phyloP scores from a whole-genome alignment of 2,888 invertebrate species.

The Odontocerum albicorne region DNA sequence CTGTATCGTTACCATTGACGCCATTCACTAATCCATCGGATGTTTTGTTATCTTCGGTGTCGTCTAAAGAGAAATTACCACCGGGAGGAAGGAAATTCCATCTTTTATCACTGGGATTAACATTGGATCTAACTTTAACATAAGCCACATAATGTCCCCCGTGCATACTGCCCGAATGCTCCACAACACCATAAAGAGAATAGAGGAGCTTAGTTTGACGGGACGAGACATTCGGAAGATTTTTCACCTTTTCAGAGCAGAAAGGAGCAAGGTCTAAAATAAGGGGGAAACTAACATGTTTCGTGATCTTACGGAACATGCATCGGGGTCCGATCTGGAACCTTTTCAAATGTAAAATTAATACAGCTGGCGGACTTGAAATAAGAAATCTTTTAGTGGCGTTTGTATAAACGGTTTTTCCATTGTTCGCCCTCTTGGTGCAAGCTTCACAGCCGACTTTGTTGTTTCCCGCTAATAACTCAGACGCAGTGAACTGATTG shows the following conservation, averaged over 20 bases:
- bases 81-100: conserved; percentile 73
- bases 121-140: conserved; percentile 78
- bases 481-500: conserved; percentile 88
- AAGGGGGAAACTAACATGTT: conserved; percentile 85
- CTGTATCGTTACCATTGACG: conserved; percentile 51
- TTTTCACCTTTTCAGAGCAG: conserved; percentile 70
- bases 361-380: conserved; percentile 87
- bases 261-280: conserved; percentile 88
- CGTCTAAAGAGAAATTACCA: conserved; percentile 55
- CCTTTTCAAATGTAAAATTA: conserved; percentile 93
- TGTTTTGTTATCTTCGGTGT: conserved; percentile 48
- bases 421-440: conserved; percentile 71
- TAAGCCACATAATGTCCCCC: conserved; percentile 90
- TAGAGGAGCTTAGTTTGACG: conserved; percentile 75
- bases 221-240: conserved; percentile 62
- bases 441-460: conserved; percentile 93
- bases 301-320: conserved; percentile 80
- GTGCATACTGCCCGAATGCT: conserved; percentile 89
- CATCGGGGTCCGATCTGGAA: conserved; percentile 81
- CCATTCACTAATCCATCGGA: conserved; percentile 38
- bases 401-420: conserved; percentile 76
- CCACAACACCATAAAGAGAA: conserved; percentile 92
- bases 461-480: conserved; percentile 88
- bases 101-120: conserved; percentile 64
- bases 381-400: conserved; percentile 86